Percentiles rank a stretch among this genome's conserved stretches.
Conservation (phyloP, 2,113 vertebrate species). For the Onychostruthus taczanowskii region DNA sequence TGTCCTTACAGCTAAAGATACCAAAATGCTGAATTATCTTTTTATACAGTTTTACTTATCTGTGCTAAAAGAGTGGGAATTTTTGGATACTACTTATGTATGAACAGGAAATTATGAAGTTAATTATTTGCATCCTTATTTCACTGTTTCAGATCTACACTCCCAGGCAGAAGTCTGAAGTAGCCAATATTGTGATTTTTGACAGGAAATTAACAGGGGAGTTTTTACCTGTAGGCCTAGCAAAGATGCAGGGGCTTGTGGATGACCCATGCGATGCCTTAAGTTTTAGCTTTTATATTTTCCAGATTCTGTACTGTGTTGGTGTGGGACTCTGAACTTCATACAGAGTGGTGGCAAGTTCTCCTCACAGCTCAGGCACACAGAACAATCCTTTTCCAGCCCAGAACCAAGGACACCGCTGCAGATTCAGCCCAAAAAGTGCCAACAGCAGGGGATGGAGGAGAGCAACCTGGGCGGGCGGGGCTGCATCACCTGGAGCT, state of each 20-base stretch:
- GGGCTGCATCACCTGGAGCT: background rate
- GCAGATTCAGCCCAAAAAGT: background rate
- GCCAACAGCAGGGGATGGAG: background rate
- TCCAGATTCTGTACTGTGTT: rapidly evolving
- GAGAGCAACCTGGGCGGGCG: background rate
- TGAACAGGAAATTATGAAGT: background rate
- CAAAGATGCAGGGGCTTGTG: background rate
- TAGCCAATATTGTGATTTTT: background rate
- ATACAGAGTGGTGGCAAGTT: rapidly evolving
- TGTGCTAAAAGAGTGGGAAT: background rate
- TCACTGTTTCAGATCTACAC: background rate
- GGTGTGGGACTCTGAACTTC: rapidly evolving
- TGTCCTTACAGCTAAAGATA: background rate
- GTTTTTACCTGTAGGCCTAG: background rate
- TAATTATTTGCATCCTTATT: background rate
- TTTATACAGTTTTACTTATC: background rate
- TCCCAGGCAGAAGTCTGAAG: background rate
- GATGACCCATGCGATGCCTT: background rate
- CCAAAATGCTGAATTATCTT: background rate
- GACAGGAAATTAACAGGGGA: background rate
- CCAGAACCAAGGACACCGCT: background rate
- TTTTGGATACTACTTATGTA: background rate
- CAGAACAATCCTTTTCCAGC: background rate
- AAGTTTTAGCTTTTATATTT: background rate
- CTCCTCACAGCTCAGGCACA: background rate